Base-by-base conservation (phyloP, 2,797 vertebrate genomes). In the Sebastes jordani region DNA sequence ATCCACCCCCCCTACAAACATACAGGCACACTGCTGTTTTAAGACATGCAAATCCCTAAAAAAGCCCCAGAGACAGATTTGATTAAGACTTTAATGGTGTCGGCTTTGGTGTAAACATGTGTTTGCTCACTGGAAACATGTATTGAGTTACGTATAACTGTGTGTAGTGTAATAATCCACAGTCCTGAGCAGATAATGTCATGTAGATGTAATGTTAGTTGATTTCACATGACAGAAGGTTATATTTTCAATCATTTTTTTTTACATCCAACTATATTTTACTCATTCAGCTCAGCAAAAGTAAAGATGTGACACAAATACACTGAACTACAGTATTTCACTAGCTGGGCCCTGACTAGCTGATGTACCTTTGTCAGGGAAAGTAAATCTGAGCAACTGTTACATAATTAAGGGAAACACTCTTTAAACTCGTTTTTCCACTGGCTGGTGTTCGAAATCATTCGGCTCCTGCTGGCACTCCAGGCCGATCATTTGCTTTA, bases 361-460 rank as follows among this genome's bases (percentile, higher is more conserved):
- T 65, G 7, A 61, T 63, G 34, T 42, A 80, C 73, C 29, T 78
- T 68, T 60, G 38, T 66, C 27, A 60, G 58, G 59, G 62, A 79
- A 75, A 54, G 36, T 11, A 59, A 52, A 80, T 38, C 25, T 65
- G 59, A 52, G 42, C 11, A 38, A 7, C 30, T 67, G 66, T 86
- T 88, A 73, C 65, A 72, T 85, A 82, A 89, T 34, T 34, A 74
- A 85, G 18, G 78, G 76, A 81, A 86, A 84, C 9, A 42, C 58
- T 80, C 22, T 52, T n/a, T 52, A 54, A 75, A 80, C 25, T 10
- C 30, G 56, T 78, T 84, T 92, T 95, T 91, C 83, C 87, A 71
- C 61, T 58, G 77, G 71, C 71, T 70, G 38, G 6, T 66, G 82
- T 80, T 83, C 18, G 55, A 38, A 83, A 56, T 73, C 72, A 34